These are phyloP conservation scores for Branchipolynoe longqiensis DNA, from an alignment of 2,888 invertebrate genomes.

Conservation along the genomic window DNA sequence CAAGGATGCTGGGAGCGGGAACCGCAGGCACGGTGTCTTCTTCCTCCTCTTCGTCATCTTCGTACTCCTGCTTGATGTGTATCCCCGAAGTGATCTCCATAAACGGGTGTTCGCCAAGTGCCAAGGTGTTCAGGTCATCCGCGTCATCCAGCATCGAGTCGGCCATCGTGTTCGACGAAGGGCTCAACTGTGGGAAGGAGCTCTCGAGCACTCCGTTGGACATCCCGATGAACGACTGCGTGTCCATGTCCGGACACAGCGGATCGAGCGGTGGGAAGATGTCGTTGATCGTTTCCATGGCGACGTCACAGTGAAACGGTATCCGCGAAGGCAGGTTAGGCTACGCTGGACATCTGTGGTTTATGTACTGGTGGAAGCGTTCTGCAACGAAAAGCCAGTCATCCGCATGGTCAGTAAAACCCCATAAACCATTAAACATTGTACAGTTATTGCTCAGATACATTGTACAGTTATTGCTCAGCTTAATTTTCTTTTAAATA, in stretches of 20 bases:
- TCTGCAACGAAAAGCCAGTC: neutral
- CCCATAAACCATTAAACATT: too few relatives aligned
- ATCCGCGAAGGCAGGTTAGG: conserved; percentile 26
- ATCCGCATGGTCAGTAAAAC: too few relatives aligned
- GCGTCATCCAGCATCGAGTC: conserved; percentile 50
- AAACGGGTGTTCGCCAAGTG: conserved; percentile 40
- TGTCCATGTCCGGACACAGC: conserved; percentile 33
- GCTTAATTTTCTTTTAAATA: too few relatives aligned
- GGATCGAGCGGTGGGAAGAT: conserved; percentile 47
- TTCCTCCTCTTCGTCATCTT: conserved; percentile 32
- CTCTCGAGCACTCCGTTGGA: conserved; percentile 28
- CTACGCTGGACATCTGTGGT: conserved; percentile 24
- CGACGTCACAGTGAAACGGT: conserved; percentile 43
- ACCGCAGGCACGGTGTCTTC: neutral
- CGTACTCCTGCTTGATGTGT: conserved; percentile 54
- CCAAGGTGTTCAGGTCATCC: conserved; percentile 31
- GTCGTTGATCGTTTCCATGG: conserved; percentile 52
- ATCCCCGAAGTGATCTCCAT: conserved; percentile 45
- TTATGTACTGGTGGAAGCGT: neutral
- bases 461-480: too few relatives aligned
- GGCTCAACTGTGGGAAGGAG: conserved; percentile 31
- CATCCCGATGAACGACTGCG: conserved; percentile 45
- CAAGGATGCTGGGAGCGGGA: conserved; percentile 6
- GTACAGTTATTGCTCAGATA: too few relatives aligned
- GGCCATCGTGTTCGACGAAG: conserved; percentile 5